Evolutionary conservation across 2,888 invertebrate genomes (phyloP).

Genomic region (Cheilosia variabilis): DNA sequence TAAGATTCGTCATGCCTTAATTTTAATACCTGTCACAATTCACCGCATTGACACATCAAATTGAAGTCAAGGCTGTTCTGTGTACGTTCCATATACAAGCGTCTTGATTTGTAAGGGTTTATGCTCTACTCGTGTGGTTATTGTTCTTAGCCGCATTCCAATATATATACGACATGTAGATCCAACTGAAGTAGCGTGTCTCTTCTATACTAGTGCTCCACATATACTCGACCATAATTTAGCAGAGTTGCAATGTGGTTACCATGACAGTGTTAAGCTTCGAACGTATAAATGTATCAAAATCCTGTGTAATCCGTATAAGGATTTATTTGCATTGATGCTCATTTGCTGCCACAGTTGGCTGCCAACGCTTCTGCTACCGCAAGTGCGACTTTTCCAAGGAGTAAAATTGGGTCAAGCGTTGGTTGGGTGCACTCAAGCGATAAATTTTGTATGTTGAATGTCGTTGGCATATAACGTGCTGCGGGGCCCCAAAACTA

Average conservation of each 20-base stretch:
- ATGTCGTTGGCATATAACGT: constrained; percentile 64
- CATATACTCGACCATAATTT: constrained; percentile 51
- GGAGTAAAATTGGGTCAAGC: constrained; percentile 69
- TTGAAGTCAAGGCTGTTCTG: constrained; percentile 55
- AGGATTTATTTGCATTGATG: constrained; percentile 71
- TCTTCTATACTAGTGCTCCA: constrained; percentile 10
- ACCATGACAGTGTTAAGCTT: constrained; percentile 69
- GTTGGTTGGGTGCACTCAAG: constrained; percentile 63
- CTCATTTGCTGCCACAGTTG: constrained; percentile 58
- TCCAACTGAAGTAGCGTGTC: constrained; percentile 30
- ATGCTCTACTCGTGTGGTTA: constrained; percentile 41
- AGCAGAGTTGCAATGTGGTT: constrained; percentile 46
- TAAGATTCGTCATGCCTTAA: constrained; percentile 13
- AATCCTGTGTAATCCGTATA: constrained; percentile 66
- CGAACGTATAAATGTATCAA: constrained; percentile 63
- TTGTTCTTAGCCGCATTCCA: constrained; percentile 44
- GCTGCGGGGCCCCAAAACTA: constrained; percentile 14
- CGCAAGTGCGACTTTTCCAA: constrained; percentile 46
- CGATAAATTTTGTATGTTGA: constrained; percentile 66
- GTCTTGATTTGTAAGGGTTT: constrained; percentile 45
- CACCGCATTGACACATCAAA: constrained; percentile 44
- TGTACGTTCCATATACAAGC: background rate
- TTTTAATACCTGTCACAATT: constrained; percentile 3
- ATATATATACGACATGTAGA: constrained; percentile 28
- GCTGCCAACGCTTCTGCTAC: constrained; percentile 48